Evolutionary conservation across 1,140 invertebrate genomes (phyloP), one percentile per base, ranked within the genome.

Genomic region (Forficula auricularia): DNA sequence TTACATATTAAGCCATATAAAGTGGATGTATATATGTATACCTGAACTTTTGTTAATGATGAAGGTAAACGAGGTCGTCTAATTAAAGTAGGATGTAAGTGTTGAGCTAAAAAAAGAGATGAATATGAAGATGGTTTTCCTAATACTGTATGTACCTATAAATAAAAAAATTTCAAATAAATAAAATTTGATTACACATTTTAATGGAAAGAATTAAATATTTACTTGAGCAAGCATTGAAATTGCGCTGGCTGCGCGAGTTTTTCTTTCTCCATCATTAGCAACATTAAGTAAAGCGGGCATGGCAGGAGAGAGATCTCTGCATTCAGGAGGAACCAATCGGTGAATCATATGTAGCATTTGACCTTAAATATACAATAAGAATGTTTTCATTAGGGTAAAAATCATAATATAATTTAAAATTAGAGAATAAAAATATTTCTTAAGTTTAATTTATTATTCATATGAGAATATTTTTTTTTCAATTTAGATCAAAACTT

Each of bases 281-380:
- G 4, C 22, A 27, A 27, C 22, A 10, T 27, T 27, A 46, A 92
- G 61, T 13, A 95, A 61, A 44, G 75, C 73, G 1, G 88, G 85
- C 41, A 92, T 62, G 3, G 84, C 77, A 4, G 88, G 81, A 30
- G 77, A 80, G 19, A 83, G 66, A 54, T 82, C 76, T 55, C 77
- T 82, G 49, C 84, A 80, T 55, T 91, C 85, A 8, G 80, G 69
- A 20, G 89, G 88, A 47, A 94, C 61, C 31, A 87, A 70, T 13
- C 74, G 70, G 56, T 88, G 82, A 51, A 86, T 77, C 51, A 94
- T 66, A 61, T 91, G 82, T 41, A 94, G 59, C 22, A 95, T 64
- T 61, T 90, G 83, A 32, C 80, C 74, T 68, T 39, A 53, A 48
- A 42, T 34, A 47, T 38, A 46, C 48, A 44, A 27, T 27, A 27